phyloP scores from a whole-genome alignment of 2,113 vertebrate genomes.

The Pelecanoides urinatrix region DNA sequence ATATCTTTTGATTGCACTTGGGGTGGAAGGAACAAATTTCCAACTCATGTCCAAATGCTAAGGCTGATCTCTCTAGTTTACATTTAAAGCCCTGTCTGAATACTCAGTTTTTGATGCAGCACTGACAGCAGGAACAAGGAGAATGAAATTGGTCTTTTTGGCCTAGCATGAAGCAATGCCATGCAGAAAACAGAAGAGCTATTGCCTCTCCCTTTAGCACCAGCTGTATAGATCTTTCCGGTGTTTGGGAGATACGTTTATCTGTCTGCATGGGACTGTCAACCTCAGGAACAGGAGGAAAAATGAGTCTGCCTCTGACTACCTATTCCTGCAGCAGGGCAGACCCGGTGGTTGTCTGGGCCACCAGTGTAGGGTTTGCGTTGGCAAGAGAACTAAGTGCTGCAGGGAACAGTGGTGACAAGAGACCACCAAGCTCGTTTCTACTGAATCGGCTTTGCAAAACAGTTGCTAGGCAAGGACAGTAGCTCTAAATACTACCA shows the following conservation, averaged over 20 bases:
- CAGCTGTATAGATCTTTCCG: background rate
- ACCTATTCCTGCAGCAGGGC: background rate
- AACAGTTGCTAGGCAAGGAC: background rate
- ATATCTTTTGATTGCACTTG: background rate
- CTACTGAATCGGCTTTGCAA: rapidly evolving
- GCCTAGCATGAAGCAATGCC: background rate
- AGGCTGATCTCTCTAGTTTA: background rate
- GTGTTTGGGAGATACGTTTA: background rate
- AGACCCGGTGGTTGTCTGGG: background rate
- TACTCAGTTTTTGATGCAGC: background rate
- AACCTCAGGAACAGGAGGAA: background rate
- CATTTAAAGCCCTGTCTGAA: background rate
- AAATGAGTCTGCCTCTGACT: background rate
- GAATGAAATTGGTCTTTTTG: background rate
- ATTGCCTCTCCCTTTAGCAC: background rate
- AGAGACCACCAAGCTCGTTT: background rate
- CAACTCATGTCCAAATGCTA: background rate
- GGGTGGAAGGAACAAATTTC: background rate
- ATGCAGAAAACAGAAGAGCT: background rate
- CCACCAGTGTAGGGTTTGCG: background rate
- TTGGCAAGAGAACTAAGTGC: background rate
- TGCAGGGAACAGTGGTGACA: background rate
- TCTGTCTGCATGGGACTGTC: background rate
- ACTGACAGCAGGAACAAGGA: background rate
- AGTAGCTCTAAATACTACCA: background rate